Percentiles rank a stretch among this genome's conserved stretches.
Conservation (phyloP, 92 coral and sea anemone species). For the Siderastrea siderea region DNA sequence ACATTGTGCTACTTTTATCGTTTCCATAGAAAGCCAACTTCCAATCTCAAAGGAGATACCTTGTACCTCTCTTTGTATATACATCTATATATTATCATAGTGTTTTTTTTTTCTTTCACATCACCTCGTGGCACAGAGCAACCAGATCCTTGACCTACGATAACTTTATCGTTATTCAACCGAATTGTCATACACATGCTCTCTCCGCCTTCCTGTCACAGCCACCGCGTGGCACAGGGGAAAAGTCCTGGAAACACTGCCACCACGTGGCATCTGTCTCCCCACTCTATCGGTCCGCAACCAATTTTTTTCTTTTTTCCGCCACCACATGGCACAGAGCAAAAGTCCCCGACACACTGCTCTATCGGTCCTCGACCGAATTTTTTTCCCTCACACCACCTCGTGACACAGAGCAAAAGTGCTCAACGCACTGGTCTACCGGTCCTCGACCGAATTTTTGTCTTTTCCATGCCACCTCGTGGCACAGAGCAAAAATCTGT, state of each 20-base stretch:
- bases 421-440: too few relatives aligned
- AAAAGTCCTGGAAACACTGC: background rate
- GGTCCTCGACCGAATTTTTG: too few relatives aligned
- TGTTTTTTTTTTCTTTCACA: background rate
- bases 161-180: background rate
- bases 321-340: too few relatives aligned
- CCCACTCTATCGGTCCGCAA: background rate
- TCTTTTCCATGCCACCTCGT: background rate
- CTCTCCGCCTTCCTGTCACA: background rate
- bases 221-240: background rate
- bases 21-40: too few relatives aligned
- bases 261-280: too few relatives aligned
- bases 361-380: too few relatives aligned
- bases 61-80: too few relatives aligned
- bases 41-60: too few relatives aligned
- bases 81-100: background rate
- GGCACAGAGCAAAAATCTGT: background rate
- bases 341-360: too few relatives aligned
- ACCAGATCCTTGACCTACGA: background rate
- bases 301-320: background rate
- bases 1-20: too few relatives aligned
- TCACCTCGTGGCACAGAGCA: slow-evolving; percentile 13
- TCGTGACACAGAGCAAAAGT: too few relatives aligned
- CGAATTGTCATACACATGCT: background rate
- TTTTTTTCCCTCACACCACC: too few relatives aligned